Base-by-base conservation (phyloP, 1,140 invertebrate species). In the Tribolium castaneum region DNA sequence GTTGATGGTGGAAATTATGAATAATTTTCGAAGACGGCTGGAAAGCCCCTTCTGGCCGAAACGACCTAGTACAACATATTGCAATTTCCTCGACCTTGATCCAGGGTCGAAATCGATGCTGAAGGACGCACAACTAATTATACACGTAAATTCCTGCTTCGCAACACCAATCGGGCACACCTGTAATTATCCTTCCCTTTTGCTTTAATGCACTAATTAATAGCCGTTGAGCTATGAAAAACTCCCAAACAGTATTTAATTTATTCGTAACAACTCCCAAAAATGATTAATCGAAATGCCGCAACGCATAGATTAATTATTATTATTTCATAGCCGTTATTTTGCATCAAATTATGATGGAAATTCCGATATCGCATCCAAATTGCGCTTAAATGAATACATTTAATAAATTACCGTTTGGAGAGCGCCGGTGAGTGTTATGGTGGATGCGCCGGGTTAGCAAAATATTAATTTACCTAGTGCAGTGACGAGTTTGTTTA, bases 51-150 rank as follows among this genome's bases (percentile, higher is more conserved):
- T 12, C 52, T 30, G 13, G 10, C 10, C 54, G 54, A 22, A 59
- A 59, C 30, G 54, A 59, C 54, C 54, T 59, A 59, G 19, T 25
- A 59, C 30, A 66, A 66, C 25, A 6, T 66, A 30, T 10, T n/a
- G 13, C 1, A 62, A 30, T 62, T 62, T 62, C 4, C n/a, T n/a
- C 30, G 22, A 12, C 59, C 59, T 66, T 66, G 59, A 35, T 66
- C 30, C 30, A 66, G 59, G 59, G 59, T 66, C 59, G 13, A 35
- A 66, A 66, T 66, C 59, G 59, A 66, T 39, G 59, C 30, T 35
- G 9, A 66, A 66, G 25, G 59, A 34, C 59, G 25, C 22, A 25
- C 4, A 10, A 62, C 22, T 62, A 62, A 66, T 66, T 62, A 62
- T 62, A 62, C 3, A 13, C 9, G 9, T 59, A 14, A 59, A 59